These are phyloP conservation scores for Galaxias olidus DNA, from an alignment of 2,797 vertebrate species.

Conservation along the genomic window DNA sequence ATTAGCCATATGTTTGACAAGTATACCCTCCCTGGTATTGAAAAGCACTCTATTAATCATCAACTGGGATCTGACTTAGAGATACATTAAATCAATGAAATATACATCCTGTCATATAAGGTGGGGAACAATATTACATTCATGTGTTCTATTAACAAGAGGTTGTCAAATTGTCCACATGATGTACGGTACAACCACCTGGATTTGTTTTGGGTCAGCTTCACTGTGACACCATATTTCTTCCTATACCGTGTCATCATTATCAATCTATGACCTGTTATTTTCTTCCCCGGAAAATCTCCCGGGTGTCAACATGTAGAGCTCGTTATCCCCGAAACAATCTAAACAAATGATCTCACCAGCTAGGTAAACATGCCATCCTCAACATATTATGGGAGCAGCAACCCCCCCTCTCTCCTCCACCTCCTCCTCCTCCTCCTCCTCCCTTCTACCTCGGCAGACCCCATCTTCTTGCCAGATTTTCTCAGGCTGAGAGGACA, in stretches of 20 bases:
- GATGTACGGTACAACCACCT: constrained; percentile 65
- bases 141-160: constrained; percentile 61
- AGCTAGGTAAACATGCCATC: constrained; percentile 58
- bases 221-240: constrained; percentile 47
- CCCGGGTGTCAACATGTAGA: constrained; percentile 53
- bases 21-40: constrained; percentile 59
- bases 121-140: constrained; percentile 55
- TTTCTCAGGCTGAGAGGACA: constrained; percentile 69
- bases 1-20: constrained; percentile 76
- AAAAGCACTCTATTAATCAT: constrained; percentile 68
- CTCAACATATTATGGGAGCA: constrained; percentile 46
- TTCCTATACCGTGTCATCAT: constrained; percentile 54
- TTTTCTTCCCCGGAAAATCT: constrained; percentile 43
- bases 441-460: constrained; percentile 28
- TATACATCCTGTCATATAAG: constrained; percentile 57
- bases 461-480: constrained; percentile 57
- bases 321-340: constrained; percentile 63
- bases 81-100: constrained; percentile 57
- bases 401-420: background rate
- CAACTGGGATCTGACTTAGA: constrained; percentile 61
- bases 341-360: constrained; percentile 62
- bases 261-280: constrained; percentile 62
- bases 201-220: constrained; percentile 71
- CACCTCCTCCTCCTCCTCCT: background rate
- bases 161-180: constrained; percentile 54